phyloP scores from a whole-genome alignment of 2,888 invertebrate species.

The Sinopyrophorus schimmeli region DNA sequence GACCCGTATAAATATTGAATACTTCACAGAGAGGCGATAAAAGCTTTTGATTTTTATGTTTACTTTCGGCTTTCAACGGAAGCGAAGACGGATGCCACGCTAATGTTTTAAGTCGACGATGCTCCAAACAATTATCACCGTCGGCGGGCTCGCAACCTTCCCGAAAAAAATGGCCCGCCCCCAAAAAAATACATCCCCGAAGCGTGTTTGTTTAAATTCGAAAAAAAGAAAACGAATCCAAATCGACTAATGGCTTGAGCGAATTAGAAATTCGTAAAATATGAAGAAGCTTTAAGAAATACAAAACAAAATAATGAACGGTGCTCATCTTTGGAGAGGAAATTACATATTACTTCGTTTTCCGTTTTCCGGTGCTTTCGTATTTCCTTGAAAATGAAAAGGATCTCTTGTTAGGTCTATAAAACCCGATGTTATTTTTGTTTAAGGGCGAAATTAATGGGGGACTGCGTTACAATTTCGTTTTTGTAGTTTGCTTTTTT shows the following conservation, averaged over 20 bases:
- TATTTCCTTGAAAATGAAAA: constrained; percentile 25
- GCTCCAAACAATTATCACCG: constrained; percentile 15
- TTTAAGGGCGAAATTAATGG: constrained; percentile 9
- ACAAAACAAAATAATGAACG: constrained; percentile 25
- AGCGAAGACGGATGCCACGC: constrained; percentile 12
- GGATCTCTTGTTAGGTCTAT: constrained; percentile 20
- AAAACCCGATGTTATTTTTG: constrained; percentile 16
- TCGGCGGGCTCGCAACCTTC: background rate
- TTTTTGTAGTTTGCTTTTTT: too few relatives aligned
- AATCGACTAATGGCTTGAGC: constrained; percentile 10
- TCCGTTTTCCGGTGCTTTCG: constrained; percentile 22
- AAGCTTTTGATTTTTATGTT: constrained; percentile 28
- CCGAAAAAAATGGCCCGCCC: too few relatives aligned
- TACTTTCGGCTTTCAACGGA: constrained; percentile 14
- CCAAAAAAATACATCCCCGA: too few relatives aligned
- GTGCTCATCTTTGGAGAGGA: constrained; percentile 22
- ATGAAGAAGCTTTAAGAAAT: constrained; percentile 15
- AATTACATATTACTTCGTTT: constrained; percentile 28
- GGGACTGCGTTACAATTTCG: too few relatives aligned
- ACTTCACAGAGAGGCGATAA: constrained; percentile 19
- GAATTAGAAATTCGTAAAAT: constrained; percentile 20
- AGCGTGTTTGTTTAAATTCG: background rate
- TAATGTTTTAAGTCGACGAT: constrained; percentile 12
- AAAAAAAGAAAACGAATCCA: constrained; percentile 1
- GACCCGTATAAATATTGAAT: constrained; percentile 20